Conservation (phyloP, 2,888 invertebrate genomes). For the Stenchaetothrips biformis region DNA sequence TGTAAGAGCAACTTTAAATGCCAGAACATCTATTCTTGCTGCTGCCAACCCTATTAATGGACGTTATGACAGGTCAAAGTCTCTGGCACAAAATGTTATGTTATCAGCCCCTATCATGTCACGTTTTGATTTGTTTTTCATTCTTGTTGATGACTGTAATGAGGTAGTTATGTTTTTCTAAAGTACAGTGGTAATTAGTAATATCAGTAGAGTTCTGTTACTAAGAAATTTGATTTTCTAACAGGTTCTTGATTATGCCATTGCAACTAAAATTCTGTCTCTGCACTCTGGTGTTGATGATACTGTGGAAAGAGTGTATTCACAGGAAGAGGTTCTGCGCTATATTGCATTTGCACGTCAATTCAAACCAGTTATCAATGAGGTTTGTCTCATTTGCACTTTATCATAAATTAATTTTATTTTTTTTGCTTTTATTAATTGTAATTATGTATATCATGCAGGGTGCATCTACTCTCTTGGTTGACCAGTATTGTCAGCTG, state of each 20-base stretch:
- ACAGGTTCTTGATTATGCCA: constrained; percentile 88
- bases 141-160: constrained; percentile 94
- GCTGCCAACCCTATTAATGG: constrained; percentile 99
- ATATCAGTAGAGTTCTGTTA: not conserved
- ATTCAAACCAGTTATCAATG: constrained; percentile 83
- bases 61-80: constrained; percentile 89
- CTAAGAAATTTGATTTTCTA: constrained; percentile 38
- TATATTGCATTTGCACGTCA: constrained; percentile 96
- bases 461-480: constrained; percentile 77
- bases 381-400: constrained; percentile 48
- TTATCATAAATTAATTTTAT: constrained; percentile 17
- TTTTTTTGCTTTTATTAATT: constrained; percentile 27
- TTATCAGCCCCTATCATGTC: constrained; percentile 98
- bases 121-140: constrained; percentile 96
- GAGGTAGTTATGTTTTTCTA: constrained; percentile 52
- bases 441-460: constrained; percentile 41
- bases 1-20: constrained; percentile 94
- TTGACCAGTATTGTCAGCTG: constrained; percentile 82
- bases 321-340: constrained; percentile 81
- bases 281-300: constrained; percentile 83
- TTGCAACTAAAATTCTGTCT: constrained; percentile 92
- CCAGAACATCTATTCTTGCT: constrained; percentile 93
- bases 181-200: no score
- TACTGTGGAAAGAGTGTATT: constrained; percentile 72
- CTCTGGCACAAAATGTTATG: constrained; percentile 89